Evolutionary conservation across 2,797 vertebrate species (phyloP).

Genomic region (Picus viridis): DNA sequence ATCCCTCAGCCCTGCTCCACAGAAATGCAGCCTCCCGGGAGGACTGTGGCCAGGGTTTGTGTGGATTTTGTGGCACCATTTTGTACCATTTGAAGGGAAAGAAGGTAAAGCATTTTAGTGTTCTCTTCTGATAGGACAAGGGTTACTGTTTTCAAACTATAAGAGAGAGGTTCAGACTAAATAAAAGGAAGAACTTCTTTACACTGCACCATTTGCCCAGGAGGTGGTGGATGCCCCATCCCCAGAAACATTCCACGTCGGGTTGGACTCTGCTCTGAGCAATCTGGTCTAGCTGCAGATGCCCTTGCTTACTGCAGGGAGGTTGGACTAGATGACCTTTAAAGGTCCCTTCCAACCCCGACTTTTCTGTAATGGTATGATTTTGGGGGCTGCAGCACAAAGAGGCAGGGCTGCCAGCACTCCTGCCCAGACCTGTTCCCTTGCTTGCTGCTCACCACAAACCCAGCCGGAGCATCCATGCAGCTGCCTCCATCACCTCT

Average conservation of each 20-base stretch:
- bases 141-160: neutral
- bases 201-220: neutral
- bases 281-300: neutral
- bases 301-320: neutral
- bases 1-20: neutral
- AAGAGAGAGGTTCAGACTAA: neutral
- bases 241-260: neutral
- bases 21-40: neutral
- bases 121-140: neutral
- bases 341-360: neutral
- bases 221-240: neutral
- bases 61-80: neutral
- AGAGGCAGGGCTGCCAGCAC: accelerated
- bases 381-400: neutral
- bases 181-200: neutral
- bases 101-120: neutral
- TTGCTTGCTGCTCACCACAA: neutral
- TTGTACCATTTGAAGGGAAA: neutral
- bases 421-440: neutral
- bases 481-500: neutral
- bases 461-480: neutral
- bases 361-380: too few relatives aligned
- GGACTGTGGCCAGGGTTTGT: accelerated
- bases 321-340: neutral
- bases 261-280: neutral